phyloP scores from a whole-genome alignment of 2,113 vertebrate species.

The Oryzias javanicus region DNA sequence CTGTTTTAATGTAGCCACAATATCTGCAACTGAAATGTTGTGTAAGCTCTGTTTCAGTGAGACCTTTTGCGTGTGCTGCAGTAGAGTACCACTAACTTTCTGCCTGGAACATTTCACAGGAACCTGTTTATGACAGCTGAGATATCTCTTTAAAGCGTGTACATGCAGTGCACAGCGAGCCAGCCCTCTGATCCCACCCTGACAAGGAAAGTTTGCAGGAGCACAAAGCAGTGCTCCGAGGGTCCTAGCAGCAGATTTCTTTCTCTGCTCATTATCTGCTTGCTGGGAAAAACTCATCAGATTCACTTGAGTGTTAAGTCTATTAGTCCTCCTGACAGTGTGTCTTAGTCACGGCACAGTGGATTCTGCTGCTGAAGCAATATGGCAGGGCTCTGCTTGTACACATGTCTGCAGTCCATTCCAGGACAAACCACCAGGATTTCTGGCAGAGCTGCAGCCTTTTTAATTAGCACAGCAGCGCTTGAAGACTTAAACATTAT shows the following conservation, averaged over 20 bases:
- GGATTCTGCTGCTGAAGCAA: constrained; percentile 73
- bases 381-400: constrained; percentile 60
- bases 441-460: constrained; percentile 47
- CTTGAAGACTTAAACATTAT: constrained; percentile 61
- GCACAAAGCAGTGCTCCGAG: constrained; percentile 46
- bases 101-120: no score
- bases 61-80: no score
- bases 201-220: constrained; percentile 39
- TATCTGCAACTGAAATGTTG: no score
- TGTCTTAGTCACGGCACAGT: constrained; percentile 69
- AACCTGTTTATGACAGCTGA: no score
- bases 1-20: no score
- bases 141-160: constrained; percentile 3
- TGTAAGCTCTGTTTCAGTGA: no score
- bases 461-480: constrained; percentile 72
- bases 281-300: constrained; percentile 69
- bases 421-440: constrained; percentile 55
- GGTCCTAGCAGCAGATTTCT: constrained; percentile 57
- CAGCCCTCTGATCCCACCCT: constrained; percentile 4
- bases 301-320: constrained; percentile 74
- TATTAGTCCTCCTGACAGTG: constrained; percentile 72
- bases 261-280: constrained; percentile 69
- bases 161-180: constrained; percentile 8
- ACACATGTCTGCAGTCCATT: constrained; percentile 60
- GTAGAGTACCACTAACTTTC: no score